Conservation (phyloP, 35 echinoderm and acorn worm species). For the Anneissia japonica region DNA sequence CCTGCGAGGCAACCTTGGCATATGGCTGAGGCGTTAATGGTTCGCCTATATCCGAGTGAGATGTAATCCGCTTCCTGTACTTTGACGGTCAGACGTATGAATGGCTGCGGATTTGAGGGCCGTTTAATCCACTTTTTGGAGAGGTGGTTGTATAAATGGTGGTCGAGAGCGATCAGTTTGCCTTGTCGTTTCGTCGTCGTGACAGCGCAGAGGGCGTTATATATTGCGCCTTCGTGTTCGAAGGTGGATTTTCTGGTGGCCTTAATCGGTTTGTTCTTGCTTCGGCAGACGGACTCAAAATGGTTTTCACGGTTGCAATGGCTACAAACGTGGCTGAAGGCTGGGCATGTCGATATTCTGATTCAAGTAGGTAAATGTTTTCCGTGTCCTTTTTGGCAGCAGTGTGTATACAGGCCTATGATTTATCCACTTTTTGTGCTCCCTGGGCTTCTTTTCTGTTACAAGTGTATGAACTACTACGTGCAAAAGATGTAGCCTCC, state of each 20-base stretch:
- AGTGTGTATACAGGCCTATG: not conserved
- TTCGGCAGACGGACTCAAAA: not conserved
- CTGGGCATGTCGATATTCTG: not conserved
- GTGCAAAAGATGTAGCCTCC: not conserved
- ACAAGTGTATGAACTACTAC: not conserved
- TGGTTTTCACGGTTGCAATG: conserved; percentile 4
- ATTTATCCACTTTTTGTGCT: not conserved
- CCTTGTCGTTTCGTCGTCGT: not conserved
- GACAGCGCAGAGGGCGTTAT: not conserved
- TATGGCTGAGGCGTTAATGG: not conserved
- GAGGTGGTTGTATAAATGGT: conserved; percentile 12
- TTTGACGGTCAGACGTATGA: not conserved
- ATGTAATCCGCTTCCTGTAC: not conserved
- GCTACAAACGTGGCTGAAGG: not conserved
- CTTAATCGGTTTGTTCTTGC: not conserved
- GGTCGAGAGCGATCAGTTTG: conserved; percentile 1
- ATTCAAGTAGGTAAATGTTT: not conserved
- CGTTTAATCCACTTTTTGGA: conserved; percentile 8
- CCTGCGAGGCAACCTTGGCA: conserved; percentile 19
- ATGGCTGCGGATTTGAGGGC: conserved; percentile 3
- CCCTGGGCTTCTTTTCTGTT: not conserved
- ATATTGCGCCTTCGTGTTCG: not conserved
- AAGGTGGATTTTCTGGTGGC: not conserved
- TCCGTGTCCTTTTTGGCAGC: not conserved
- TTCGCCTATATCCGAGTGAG: not conserved